Evolutionary conservation across 2,797 vertebrate species (phyloP).

Genomic region (Benthosema pterotum): DNA sequence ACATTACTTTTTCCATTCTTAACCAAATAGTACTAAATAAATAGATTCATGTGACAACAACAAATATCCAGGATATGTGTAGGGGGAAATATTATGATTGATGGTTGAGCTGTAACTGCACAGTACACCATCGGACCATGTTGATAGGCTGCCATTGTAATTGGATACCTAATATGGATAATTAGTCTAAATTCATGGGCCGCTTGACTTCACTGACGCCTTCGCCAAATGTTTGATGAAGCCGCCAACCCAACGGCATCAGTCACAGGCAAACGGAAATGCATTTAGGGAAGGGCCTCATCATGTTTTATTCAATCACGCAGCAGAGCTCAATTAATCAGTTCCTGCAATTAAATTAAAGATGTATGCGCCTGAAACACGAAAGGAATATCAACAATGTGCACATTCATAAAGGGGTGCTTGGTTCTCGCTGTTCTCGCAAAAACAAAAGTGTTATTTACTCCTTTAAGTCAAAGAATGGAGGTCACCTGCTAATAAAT

Average conservation of each 20-base stretch:
- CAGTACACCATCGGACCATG: slow-evolving; percentile 52
- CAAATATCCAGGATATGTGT: slow-evolving; percentile 6
- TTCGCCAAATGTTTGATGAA: slow-evolving; percentile 79
- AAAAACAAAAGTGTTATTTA: slow-evolving; percentile 36
- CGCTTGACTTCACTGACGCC: slow-evolving; percentile 74
- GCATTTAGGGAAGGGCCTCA: slow-evolving; percentile 79
- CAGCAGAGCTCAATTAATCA: slow-evolving; percentile 82
- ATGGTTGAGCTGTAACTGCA: slow-evolving; percentile 68
- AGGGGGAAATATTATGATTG: slow-evolving; percentile 52
- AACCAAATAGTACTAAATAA: no score
- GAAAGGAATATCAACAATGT: slow-evolving; percentile 72
- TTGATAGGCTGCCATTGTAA: slow-evolving; percentile 71
- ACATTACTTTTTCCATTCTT: no score
- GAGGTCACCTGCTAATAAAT: background rate
- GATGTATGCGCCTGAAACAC: slow-evolving; percentile 84
- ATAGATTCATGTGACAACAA: background rate
- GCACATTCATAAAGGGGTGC: slow-evolving; percentile 38
- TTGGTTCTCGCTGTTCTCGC: slow-evolving; percentile 17
- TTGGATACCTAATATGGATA: slow-evolving; percentile 78
- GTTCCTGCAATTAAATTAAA: slow-evolving; percentile 85
- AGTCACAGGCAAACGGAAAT: slow-evolving; percentile 81
- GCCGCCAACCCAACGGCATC: slow-evolving; percentile 76
- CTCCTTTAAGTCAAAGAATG: slow-evolving; percentile 16
- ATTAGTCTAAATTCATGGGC: slow-evolving; percentile 81
- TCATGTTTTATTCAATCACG: slow-evolving; percentile 87